These are phyloP conservation scores for Coryphaenoides rupestris DNA, from an alignment of 2,113 vertebrate genomes.

Conservation along the genomic window DNA sequence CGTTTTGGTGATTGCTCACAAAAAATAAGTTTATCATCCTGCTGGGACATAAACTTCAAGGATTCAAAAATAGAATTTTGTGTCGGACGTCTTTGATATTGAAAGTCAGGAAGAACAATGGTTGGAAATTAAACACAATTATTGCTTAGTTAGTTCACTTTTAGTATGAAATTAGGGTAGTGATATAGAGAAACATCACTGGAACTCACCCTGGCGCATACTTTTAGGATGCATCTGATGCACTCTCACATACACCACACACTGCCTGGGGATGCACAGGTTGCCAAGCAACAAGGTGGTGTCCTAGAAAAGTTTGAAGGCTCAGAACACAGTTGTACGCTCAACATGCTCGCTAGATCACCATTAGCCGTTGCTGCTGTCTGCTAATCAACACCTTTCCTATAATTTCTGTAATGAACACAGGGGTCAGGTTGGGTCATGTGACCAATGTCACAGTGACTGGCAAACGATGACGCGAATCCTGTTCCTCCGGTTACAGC, in stretches of 20 bases:
- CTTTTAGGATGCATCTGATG: slow-evolving; percentile 28
- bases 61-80: slow-evolving; percentile 19
- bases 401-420: slow-evolving; percentile 2
- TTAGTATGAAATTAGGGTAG: slow-evolving; percentile 12
- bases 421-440: slow-evolving; percentile 23
- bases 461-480: too few relatives aligned
- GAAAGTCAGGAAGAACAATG: neutral
- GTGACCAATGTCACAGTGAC: too few relatives aligned
- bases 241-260: slow-evolving; percentile 16
- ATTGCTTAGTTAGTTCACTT: slow-evolving; percentile 1
- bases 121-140: too few relatives aligned
- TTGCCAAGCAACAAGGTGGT: slow-evolving; percentile 73
- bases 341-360: slow-evolving; percentile 34
- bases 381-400: slow-evolving; percentile 11
- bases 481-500: too few relatives aligned
- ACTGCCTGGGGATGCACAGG: slow-evolving; percentile 57
- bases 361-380: slow-evolving; percentile 34
- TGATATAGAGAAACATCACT: slow-evolving; percentile 37
- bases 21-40: slow-evolving; percentile 17
- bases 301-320: slow-evolving; percentile 59
- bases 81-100: neutral
- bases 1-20: neutral
- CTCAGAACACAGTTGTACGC: slow-evolving; percentile 16
- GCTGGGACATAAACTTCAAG: neutral
- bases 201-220: slow-evolving; percentile 24